Conservation (phyloP, 2,888 invertebrate genomes). For the Drosophila anomelani region DNA sequence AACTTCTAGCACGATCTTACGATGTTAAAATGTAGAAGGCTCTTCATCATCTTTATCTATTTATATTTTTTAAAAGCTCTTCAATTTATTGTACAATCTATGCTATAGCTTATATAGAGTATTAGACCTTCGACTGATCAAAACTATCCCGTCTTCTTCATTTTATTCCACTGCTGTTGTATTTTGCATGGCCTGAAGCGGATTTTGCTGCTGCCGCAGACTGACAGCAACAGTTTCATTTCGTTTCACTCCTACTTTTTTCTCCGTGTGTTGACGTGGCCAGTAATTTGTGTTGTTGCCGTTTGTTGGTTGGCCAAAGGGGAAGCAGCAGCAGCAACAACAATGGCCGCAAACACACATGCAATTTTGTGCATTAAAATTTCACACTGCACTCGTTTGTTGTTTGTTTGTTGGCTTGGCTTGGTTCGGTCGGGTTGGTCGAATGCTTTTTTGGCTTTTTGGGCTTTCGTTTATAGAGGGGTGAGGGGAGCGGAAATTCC, state of each 20-base stretch:
- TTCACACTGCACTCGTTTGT: conserved; percentile 61
- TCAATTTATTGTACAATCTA: background rate
- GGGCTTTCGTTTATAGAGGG: conserved; percentile 35
- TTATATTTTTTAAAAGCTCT: too few relatives aligned
- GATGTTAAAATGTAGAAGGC: background rate
- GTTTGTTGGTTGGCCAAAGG: conserved; percentile 69
- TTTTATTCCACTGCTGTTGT: conserved; percentile 36
- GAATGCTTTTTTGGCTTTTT: conserved; percentile 68
- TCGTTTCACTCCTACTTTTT: conserved; percentile 21
- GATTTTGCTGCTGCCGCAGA: conserved; percentile 58
- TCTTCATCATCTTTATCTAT: too few relatives aligned
- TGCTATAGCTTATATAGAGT: background rate
- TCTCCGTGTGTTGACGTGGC: conserved; percentile 37
- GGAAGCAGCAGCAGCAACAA: conserved; percentile 39
- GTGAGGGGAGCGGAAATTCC: conserved; percentile 10
- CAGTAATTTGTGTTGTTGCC: conserved; percentile 46
- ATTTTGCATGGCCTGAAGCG: conserved; percentile 51
- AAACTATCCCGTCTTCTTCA: background rate
- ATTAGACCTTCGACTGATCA: background rate
- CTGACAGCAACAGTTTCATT: conserved; percentile 65
- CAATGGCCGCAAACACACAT: conserved; percentile 42
- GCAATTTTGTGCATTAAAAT: conserved; percentile 71
- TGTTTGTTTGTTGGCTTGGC: conserved; percentile 22
- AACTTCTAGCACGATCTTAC: background rate
- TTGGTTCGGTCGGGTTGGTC: conserved; percentile 37